Evolutionary conservation across 2,888 invertebrate genomes (phyloP).

Genomic region (Diarsia dahlii): DNA sequence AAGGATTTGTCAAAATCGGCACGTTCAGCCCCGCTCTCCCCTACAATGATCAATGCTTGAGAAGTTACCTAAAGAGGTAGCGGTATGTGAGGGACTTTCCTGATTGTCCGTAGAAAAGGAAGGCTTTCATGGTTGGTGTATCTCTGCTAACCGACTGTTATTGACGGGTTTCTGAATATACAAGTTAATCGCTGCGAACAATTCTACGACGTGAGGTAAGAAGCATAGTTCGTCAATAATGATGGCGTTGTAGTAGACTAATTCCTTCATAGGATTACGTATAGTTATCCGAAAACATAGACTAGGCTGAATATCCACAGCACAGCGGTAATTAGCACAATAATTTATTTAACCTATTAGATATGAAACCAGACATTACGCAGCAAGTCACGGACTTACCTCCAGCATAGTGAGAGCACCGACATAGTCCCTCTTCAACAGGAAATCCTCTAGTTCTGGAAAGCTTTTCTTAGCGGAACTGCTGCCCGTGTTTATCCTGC

Average conservation of each 20-base stretch:
- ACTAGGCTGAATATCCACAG: background rate
- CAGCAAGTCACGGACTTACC: slow-evolving; percentile 87
- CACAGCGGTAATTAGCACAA: background rate
- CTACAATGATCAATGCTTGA: background rate
- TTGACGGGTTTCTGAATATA: background rate
- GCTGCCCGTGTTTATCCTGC: slow-evolving; percentile 72
- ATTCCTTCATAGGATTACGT: background rate
- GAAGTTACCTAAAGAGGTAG: background rate
- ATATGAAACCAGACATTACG: background rate
- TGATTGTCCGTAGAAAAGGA: background rate
- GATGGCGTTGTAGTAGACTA: too few relatives aligned
- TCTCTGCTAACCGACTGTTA: background rate
- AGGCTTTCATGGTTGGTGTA: background rate
- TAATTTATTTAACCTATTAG: background rate
- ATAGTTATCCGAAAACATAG: background rate
- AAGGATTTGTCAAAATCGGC: too few relatives aligned
- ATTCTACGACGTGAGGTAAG: background rate
- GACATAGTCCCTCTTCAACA: slow-evolving; percentile 97
- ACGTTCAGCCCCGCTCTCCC: too few relatives aligned
- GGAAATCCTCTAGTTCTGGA: slow-evolving; percentile 97
- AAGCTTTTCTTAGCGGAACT: slow-evolving; percentile 89
- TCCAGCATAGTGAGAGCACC: slow-evolving; percentile 98
- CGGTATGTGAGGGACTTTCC: background rate
- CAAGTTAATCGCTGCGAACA: background rate
- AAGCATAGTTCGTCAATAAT: too few relatives aligned